These are phyloP conservation scores for Papilio machaon DNA, from an alignment of 1,140 invertebrate species.

Conservation along the genomic window DNA sequence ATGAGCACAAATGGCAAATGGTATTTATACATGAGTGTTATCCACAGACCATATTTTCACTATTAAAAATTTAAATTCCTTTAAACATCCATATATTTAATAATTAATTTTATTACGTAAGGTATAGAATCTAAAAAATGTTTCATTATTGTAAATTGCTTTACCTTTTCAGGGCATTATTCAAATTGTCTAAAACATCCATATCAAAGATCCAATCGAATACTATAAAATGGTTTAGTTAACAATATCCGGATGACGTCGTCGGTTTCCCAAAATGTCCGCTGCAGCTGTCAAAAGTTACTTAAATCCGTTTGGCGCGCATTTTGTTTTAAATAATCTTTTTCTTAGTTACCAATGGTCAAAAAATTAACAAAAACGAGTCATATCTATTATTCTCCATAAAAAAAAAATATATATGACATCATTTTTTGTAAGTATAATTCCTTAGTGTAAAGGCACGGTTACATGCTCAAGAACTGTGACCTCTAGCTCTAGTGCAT, in stretches of 20 bases:
- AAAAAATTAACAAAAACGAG: background rate
- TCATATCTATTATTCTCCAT: no score
- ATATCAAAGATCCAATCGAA: no score
- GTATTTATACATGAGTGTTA: background rate
- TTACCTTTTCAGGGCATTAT: no score
- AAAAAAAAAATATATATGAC: no score
- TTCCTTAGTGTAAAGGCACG: background rate
- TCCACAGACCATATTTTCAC: no score
- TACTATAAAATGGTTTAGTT: background rate
- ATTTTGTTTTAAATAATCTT: background rate
- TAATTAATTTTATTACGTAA: background rate
- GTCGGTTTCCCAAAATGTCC: background rate
- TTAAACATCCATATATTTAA: background rate
- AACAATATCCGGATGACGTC: conserved; percentile 6
- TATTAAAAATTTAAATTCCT: background rate
- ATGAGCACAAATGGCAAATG: background rate
- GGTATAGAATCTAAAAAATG: background rate
- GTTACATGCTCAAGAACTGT: background rate
- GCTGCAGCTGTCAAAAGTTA: background rate
- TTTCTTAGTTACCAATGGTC: background rate
- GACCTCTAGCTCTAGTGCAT: background rate
- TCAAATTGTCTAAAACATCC: no score
- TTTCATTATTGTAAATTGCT: background rate
- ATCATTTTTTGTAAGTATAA: background rate
- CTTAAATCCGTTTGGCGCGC: background rate